phyloP scores from a whole-genome alignment of 1,140 invertebrate species.

The Pemphigus obesinymphae region DNA sequence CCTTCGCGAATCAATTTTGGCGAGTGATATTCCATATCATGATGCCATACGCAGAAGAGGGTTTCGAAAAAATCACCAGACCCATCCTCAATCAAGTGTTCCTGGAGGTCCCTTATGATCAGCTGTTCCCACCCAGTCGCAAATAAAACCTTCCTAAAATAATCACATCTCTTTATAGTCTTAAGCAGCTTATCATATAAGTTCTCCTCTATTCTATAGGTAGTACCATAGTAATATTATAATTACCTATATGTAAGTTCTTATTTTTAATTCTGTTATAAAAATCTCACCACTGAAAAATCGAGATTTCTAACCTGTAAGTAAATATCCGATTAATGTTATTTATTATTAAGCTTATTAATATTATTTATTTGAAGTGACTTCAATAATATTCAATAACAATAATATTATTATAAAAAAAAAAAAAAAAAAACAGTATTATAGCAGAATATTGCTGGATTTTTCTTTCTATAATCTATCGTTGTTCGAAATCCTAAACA shows the following conservation, averaged over 20 bases:
- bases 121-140: constrained; percentile 44
- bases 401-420: neutral
- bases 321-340: neutral
- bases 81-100: constrained; percentile 48
- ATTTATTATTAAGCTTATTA: constrained; percentile 24
- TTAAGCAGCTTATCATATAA: neutral
- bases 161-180: neutral
- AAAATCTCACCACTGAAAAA: neutral
- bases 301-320: neutral
- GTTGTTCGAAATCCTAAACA: neutral
- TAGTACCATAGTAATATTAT: neutral
- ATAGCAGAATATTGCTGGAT: neutral
- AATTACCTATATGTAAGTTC: neutral
- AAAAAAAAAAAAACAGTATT: neutral
- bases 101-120: constrained; percentile 48
- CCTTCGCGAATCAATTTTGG: constrained; percentile 48
- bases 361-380: neutral
- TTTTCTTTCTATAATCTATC: neutral
- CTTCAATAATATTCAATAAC: neutral
- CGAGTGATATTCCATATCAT: constrained; percentile 46
- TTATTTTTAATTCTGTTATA: neutral
- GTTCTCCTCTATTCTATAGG: neutral
- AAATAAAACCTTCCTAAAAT: constrained; percentile 1
- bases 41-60: constrained; percentile 47
- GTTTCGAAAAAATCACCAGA: constrained; percentile 46